Evolutionary conservation across 2,113 vertebrate species (phyloP).

Genomic region (Neopipo cinnamomea): DNA sequence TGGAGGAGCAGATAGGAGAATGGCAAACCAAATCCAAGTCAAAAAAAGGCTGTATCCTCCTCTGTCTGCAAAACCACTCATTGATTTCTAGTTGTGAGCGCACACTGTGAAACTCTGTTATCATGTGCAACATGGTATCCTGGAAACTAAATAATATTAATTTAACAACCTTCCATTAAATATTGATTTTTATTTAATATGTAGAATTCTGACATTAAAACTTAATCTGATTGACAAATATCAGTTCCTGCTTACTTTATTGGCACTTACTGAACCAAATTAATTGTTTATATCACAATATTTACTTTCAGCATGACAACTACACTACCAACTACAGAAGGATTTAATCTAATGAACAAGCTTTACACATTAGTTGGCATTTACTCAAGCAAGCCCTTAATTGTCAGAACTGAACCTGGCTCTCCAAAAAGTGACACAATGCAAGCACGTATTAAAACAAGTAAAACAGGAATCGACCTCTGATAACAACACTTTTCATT

Average conservation of each 20-base stretch:
- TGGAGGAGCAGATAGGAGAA: background rate
- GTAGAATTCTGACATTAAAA: background rate
- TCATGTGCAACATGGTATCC: rapidly evolving
- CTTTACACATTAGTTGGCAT: background rate
- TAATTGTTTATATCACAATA: background rate
- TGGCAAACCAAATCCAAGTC: background rate
- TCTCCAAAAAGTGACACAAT: background rate
- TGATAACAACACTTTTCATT: background rate
- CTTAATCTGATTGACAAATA: background rate
- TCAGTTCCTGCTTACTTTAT: background rate
- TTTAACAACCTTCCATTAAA: background rate
- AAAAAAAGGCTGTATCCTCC: background rate
- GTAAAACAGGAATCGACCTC: background rate
- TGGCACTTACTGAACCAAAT: background rate
- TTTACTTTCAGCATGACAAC: background rate
- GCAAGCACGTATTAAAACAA: background rate
- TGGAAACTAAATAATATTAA: background rate
- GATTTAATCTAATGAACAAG: background rate
- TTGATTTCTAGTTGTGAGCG: background rate
- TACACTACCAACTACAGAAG: background rate
- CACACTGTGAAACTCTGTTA: background rate
- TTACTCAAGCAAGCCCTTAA: background rate
- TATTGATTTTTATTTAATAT: background rate
- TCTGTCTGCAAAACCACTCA: background rate
- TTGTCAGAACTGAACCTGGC: background rate